These are phyloP conservation scores for Alces alces DNA, from an alignment of 2,113 vertebrate species.

Conservation along the genomic window DNA sequence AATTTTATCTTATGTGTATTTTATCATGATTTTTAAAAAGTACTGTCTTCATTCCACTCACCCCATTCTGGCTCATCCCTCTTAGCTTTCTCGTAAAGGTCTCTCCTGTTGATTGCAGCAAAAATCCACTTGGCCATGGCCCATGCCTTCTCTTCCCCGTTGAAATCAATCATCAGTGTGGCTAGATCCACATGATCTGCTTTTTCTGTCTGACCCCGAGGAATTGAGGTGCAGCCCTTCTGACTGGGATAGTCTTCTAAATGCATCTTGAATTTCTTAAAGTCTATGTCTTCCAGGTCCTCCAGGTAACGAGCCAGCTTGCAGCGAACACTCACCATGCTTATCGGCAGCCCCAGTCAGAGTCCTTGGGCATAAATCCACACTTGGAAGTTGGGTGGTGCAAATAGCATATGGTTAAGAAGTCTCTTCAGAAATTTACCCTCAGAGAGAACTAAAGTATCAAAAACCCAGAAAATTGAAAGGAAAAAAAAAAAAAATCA, in stretches of 20 bases:
- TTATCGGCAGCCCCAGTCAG: not conserved
- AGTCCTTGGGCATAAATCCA: not conserved
- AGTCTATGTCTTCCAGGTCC: conserved; percentile 55
- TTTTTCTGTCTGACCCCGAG: conserved; percentile 40
- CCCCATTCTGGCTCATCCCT: conserved; percentile 47
- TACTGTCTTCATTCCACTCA: conserved; percentile 4
- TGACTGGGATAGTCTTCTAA: conserved; percentile 52
- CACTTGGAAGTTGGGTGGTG: not conserved
- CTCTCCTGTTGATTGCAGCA: conserved; percentile 62
- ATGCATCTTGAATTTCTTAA: conserved; percentile 69
- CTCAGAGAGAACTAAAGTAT: not conserved
- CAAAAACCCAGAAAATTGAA: not conserved
- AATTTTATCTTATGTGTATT: not conserved
- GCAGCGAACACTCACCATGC: conserved; percentile 58
- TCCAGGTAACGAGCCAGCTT: conserved; percentile 58
- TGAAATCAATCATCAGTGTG: conserved; percentile 58
- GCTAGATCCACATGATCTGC: conserved; percentile 54
- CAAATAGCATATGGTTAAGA: not conserved
- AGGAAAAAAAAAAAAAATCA: not conserved
- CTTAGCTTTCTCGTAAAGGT: conserved; percentile 61
- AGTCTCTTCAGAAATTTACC: not conserved
- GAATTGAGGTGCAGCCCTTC: conserved; percentile 27
- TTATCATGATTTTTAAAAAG: not conserved
- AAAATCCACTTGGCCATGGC: conserved; percentile 60
- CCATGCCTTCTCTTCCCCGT: conserved; percentile 58